Conservation (phyloP, 2,113 vertebrate genomes). For the Scomber scombrus region DNA sequence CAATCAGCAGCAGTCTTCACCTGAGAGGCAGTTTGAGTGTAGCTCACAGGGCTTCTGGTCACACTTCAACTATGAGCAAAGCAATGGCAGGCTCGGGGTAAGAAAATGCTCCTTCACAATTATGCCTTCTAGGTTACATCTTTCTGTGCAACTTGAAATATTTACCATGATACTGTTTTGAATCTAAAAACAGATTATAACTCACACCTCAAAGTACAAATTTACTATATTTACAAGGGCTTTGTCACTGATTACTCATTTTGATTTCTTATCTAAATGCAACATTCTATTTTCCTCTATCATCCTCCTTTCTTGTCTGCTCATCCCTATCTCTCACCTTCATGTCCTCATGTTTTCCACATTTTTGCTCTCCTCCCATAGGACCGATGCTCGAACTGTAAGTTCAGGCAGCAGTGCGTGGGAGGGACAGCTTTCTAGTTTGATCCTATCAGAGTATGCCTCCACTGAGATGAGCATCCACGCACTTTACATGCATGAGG, state of each 20-base stretch:
- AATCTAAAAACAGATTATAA: no score
- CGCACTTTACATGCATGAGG: constrained; percentile 98
- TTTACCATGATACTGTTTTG: not conserved
- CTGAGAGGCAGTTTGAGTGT: constrained; percentile 82
- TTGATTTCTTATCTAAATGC: not conserved
- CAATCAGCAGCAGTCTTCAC: constrained; percentile 88
- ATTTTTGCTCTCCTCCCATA: constrained; percentile 54
- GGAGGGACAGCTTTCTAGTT: constrained; percentile 95
- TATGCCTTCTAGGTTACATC: not conserved
- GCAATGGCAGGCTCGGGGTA: constrained; percentile 92
- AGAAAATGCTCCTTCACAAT: constrained; percentile 44
- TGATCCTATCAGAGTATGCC: constrained; percentile 95
- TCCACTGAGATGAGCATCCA: constrained; percentile 99
- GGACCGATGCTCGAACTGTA: constrained; percentile 91
- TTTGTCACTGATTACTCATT: not conserved
- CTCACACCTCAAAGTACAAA: no score
- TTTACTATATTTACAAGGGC: not conserved
- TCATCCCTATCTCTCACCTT: not conserved
- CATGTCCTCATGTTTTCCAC: constrained; percentile 2
- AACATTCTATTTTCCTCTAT: not conserved
- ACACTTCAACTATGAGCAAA: constrained; percentile 78
- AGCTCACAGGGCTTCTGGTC: constrained; percentile 74
- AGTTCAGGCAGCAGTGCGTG: constrained; percentile 97
- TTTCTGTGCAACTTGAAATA: not conserved
- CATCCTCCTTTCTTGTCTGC: not conserved